phyloP scores from a whole-genome alignment of 2,888 invertebrate species.

The Onchidella celtica region DNA sequence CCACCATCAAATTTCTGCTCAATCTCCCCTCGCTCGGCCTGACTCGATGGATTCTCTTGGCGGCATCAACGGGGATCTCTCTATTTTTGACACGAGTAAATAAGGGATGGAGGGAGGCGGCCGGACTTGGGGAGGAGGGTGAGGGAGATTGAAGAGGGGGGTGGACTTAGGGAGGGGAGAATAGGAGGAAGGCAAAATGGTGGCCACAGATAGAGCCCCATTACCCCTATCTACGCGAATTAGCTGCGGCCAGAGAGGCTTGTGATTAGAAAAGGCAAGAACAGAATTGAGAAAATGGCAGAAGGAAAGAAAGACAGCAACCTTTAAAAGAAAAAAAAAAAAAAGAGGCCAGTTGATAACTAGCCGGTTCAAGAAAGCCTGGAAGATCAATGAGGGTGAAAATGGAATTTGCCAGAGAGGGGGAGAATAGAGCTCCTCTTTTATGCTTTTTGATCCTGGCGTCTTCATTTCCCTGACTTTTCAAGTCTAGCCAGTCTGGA shows the following conservation, averaged over 20 bases:
- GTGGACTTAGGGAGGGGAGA: too few relatives aligned
- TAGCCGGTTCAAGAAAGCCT: not conserved
- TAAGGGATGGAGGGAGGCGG: too few relatives aligned
- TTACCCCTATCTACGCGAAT: conserved; percentile 3
- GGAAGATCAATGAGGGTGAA: conserved; percentile 2
- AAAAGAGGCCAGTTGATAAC: too few relatives aligned
- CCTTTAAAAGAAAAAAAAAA: too few relatives aligned
- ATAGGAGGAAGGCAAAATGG: conserved; percentile 17
- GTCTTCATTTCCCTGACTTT: not conserved
- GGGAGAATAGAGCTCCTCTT: not conserved
- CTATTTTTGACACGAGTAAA: not conserved
- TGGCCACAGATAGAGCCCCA: conserved; percentile 32
- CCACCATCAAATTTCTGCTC: not conserved
- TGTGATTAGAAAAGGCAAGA: conserved; percentile 9
- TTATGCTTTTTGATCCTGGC: not conserved
- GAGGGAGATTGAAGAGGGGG: too few relatives aligned
- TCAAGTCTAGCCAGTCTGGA: not conserved
- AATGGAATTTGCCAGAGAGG: conserved; percentile 20
- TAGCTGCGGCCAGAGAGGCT: not conserved
- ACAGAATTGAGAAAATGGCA: not conserved
- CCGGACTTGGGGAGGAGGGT: too few relatives aligned
- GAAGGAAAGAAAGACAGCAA: not conserved
- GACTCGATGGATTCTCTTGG: not conserved
- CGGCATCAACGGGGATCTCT: not conserved
- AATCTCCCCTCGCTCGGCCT: not conserved